Percentiles rank a stretch among this genome's conserved stretches.
These are phyloP conservation scores for Drosophila colorata DNA, from an alignment of 2,888 invertebrate genomes.

Conservation along the genomic window DNA sequence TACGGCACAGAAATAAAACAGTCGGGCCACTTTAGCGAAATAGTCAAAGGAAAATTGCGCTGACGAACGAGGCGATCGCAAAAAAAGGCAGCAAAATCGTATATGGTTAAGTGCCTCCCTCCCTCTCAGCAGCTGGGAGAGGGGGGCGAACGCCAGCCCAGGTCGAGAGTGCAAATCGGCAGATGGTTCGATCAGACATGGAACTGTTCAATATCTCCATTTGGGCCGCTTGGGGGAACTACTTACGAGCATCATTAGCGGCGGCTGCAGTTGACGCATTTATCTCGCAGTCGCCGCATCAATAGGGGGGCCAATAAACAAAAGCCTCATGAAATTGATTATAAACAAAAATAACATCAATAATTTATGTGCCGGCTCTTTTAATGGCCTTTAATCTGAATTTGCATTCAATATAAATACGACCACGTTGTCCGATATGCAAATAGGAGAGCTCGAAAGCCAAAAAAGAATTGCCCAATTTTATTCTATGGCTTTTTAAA, in stretches of 20 bases:
- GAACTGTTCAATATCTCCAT: constrained; percentile 49
- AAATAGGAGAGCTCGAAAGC: constrained; percentile 17
- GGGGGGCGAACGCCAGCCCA: too few species aligned
- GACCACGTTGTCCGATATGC: constrained; percentile 25
- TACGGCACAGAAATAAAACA: constrained; percentile 50
- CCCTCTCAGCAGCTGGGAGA: constrained; percentile 20
- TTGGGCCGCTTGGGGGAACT: constrained; percentile 23
- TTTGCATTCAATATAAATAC: constrained; percentile 29
- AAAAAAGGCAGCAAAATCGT: constrained; percentile 21
- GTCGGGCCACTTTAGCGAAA: constrained; percentile 44
- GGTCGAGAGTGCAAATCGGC: constrained; percentile 72
- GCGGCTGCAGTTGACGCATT: constrained; percentile 48
- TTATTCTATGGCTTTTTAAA: constrained; percentile 8
- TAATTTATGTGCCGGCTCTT: constrained; percentile 58
- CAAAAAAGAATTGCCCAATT: constrained; percentile 24
- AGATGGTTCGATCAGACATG: constrained; percentile 53
- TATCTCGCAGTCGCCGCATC: not conserved
- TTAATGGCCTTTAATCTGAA: constrained; percentile 54
- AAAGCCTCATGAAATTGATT: constrained; percentile 62
- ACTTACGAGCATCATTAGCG: constrained; percentile 17
- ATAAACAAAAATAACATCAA: constrained; percentile 72
- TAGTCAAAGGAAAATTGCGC: constrained; percentile 45
- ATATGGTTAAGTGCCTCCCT: constrained; percentile 38
- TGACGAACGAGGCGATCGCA: constrained; percentile 1
- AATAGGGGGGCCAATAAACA: constrained; percentile 45